Evolutionary conservation across 2,888 invertebrate genomes (phyloP).

Genomic region (Scaptodrosophila latifasciaeformis): DNA sequence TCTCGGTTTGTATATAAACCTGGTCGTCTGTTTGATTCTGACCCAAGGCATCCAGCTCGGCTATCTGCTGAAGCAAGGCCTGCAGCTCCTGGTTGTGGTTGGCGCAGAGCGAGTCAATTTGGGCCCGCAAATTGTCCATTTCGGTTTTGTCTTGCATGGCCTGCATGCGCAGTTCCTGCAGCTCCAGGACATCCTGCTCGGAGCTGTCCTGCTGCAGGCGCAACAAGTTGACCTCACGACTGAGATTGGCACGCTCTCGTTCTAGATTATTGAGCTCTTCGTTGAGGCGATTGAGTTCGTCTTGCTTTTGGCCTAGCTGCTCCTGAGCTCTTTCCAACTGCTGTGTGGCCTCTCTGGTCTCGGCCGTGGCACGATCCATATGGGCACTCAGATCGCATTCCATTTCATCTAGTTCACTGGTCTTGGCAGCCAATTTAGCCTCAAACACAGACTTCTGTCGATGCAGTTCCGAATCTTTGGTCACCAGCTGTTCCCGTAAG

Average conservation of each 20-base stretch:
- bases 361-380: slow-evolving; percentile 61
- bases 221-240: slow-evolving; percentile 68
- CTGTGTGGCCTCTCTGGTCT: slow-evolving; percentile 76
- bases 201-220: slow-evolving; percentile 73
- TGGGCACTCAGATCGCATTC: slow-evolving; percentile 77
- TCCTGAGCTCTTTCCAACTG: slow-evolving; percentile 78
- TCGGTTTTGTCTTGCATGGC: slow-evolving; percentile 75
- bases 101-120: slow-evolving; percentile 71
- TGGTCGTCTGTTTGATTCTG: slow-evolving; percentile 76
- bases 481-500: slow-evolving; percentile 72
- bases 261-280: slow-evolving; percentile 67
- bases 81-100: slow-evolving; percentile 73
- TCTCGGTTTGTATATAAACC: slow-evolving; percentile 76
- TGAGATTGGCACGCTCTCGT: slow-evolving; percentile 63
- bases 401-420: slow-evolving; percentile 76
- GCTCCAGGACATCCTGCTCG: slow-evolving; percentile 71
- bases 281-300: slow-evolving; percentile 75
- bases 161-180: slow-evolving; percentile 74
- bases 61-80: slow-evolving; percentile 68
- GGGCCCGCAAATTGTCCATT: slow-evolving; percentile 72
- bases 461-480: slow-evolving; percentile 76
- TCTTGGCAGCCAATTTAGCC: slow-evolving; percentile 72
- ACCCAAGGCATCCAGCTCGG: slow-evolving; percentile 72
- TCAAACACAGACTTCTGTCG: slow-evolving; percentile 74
- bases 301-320: slow-evolving; percentile 78